phyloP scores from a whole-genome alignment of 2,888 invertebrate genomes.

The Heliconius cydno region DNA sequence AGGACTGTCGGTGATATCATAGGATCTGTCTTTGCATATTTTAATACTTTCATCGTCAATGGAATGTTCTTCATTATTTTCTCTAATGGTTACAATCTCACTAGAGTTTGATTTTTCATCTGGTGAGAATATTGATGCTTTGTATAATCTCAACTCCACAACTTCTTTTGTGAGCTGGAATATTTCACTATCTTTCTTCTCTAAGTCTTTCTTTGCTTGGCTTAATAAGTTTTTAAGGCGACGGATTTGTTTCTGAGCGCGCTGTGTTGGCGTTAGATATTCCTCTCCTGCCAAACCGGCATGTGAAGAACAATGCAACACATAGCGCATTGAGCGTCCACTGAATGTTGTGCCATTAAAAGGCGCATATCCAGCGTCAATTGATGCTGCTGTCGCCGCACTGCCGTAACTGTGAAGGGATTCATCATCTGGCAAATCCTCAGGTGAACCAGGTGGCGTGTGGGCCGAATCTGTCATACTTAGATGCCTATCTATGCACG shows the following conservation, averaged over 20 bases:
- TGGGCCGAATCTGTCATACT: conserved; percentile 79
- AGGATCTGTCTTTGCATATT: conserved; percentile 72
- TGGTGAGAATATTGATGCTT: conserved; percentile 90
- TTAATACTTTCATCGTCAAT: conserved; percentile 67
- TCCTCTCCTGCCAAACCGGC: conserved; percentile 90
- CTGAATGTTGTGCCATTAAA: conserved; percentile 88
- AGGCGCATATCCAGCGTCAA: conserved; percentile 92
- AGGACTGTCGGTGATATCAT: conserved; percentile 77
- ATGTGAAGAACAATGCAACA: conserved; percentile 93
- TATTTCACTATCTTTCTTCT: conserved; percentile 92
- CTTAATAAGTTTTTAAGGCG: conserved; percentile 88
- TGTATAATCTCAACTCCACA: conserved; percentile 90
- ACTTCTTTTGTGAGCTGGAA: conserved; percentile 90
- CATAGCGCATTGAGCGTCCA: conserved; percentile 89
- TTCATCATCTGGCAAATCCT: conserved; percentile 88
- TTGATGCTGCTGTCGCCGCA: conserved; percentile 90
- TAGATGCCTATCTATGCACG: conserved; percentile 65
- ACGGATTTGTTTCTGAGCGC: conserved; percentile 91
- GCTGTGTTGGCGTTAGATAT: conserved; percentile 94
- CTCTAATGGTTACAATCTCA: conserved; percentile 89
- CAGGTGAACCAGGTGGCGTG: conserved; percentile 85
- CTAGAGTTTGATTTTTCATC: conserved; percentile 91
- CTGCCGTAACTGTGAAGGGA: conserved; percentile 91
- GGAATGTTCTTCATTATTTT: conserved; percentile 82
- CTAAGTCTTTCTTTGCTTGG: conserved; percentile 89